Base-by-base conservation (phyloP, 2,888 invertebrate species). In the Leptinotarsa rubiginosa region DNA sequence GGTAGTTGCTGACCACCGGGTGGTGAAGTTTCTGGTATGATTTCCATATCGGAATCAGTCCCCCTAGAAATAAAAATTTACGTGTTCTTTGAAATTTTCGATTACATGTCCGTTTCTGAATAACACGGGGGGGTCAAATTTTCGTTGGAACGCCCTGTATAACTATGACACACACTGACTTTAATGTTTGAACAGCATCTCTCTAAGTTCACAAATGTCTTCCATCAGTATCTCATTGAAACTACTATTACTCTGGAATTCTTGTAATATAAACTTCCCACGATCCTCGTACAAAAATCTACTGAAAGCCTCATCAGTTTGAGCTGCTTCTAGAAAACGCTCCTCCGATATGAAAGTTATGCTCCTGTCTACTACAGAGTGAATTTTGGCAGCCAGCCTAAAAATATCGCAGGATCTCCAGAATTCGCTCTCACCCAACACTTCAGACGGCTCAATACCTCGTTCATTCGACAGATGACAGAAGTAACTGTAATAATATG, bases 221-320 rank as follows among this genome's bases (percentile, higher is more conserved):
- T 86, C 85, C 16, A 77, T 71, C 59, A 86, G 74, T 41, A 85
- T 67, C 64, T 86, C 84, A 59, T 77, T 82, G 74, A 80, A 85
- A 7, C 70, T 47, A 3, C 75, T 76, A 67, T 81, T 73, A 5
- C 70, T 77, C 4, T 78, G 70, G 62, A 79, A 86, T 15, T 77
- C 75, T 4, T 80, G 73, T 4, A 80, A 62, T 49, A 85, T 81
- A 47, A 69, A 78, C 72, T 77, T 80, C 5, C 77, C 75, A 59
- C 85, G 81, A 54, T 84, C 82, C 59, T 83, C 83, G 47, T 84
- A 84, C 41, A 86, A 56, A 72, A 84, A 84, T 56, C 78, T 76
- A 5, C 73, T 47, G 18, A 83, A 82, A 41, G 66, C 74, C 70
- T 83, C 84, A 31, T 85, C 83, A 16, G 77, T 75, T 50, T 74